These are phyloP conservation scores for Discoglossus pictus DNA, from an alignment of 2,797 vertebrate genomes.

Conservation along the genomic window DNA sequence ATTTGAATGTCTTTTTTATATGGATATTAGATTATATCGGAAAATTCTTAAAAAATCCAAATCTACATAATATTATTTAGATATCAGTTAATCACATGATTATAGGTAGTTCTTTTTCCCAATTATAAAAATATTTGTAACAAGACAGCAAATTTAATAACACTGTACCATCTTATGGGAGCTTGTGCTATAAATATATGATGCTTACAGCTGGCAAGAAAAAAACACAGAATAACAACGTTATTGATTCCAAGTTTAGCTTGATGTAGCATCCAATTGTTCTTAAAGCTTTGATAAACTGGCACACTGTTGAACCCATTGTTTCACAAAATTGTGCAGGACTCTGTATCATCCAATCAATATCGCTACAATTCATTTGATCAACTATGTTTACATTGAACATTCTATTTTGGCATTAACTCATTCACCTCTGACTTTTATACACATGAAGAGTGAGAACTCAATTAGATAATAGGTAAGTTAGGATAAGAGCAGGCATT, in stretches of 20 bases:
- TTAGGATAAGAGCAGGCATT: no score
- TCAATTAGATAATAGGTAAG: not conserved
- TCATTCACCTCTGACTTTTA: no score
- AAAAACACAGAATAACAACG: slow-evolving; percentile 41
- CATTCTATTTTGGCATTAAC: not conserved
- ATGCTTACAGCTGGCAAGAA: slow-evolving; percentile 28
- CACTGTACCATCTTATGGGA: slow-evolving; percentile 8
- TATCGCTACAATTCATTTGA: slow-evolving; percentile 30
- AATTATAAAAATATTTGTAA: slow-evolving; percentile 1
- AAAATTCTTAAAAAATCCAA: no score
- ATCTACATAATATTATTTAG: no score
- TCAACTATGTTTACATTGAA: slow-evolving; percentile 14
- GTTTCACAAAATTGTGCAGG: slow-evolving; percentile 36
- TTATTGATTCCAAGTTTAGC: slow-evolving; percentile 50
- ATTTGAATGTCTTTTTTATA: no score
- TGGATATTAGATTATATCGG: no score
- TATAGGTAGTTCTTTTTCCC: no score
- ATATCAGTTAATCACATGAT: no score
- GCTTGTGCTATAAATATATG: slow-evolving; percentile 13
- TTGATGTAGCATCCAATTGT: slow-evolving; percentile 32
- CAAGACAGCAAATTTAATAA: slow-evolving; percentile 10
- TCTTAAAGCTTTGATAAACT: slow-evolving; percentile 24
- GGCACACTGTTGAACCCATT: not conserved
- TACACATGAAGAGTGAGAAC: not conserved
- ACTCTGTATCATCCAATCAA: slow-evolving; percentile 34